Percentiles rank a stretch among this genome's conserved stretches.
These are phyloP conservation scores for Pantelozetes paolii DNA, from an alignment of 2,888 invertebrate genomes.

Conservation along the genomic window DNA sequence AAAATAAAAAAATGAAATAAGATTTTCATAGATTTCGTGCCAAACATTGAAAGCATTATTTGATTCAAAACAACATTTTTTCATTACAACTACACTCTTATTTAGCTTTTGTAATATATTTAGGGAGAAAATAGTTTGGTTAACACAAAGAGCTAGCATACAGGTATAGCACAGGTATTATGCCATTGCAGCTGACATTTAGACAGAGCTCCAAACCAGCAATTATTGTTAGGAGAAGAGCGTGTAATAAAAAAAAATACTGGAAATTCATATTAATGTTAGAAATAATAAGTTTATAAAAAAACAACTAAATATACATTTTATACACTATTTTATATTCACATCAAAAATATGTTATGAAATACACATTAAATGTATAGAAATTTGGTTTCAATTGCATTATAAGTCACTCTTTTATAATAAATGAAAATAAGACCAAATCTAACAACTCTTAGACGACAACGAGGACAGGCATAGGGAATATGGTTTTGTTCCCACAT, in stretches of 20 bases:
- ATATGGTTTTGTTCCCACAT: slow-evolving; percentile 27
- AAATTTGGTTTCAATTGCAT: not conserved
- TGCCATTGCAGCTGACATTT: slow-evolving; percentile 24
- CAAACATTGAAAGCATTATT: too few relatives aligned
- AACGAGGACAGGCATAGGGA: not conserved
- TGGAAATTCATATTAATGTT: not conserved
- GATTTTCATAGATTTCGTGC: too few relatives aligned
- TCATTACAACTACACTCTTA: not conserved
- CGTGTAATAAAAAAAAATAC: slow-evolving; percentile 13
- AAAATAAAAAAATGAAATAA: too few relatives aligned
- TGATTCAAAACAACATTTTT: too few relatives aligned
- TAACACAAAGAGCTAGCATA: slow-evolving; percentile 3
- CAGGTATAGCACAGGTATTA: slow-evolving; percentile 10
- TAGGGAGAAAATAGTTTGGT: not conserved
- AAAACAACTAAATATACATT: slow-evolving; percentile 19
- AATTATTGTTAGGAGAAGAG: slow-evolving; percentile 3
- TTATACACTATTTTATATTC: not conserved
- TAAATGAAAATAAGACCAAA: not conserved
- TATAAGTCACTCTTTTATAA: not conserved
- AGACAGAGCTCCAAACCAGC: slow-evolving; percentile 19
- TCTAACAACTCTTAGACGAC: not conserved
- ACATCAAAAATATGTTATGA: not conserved
- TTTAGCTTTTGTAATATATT: slow-evolving; percentile 1
- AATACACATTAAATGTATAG: not conserved
- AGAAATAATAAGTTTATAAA: slow-evolving; percentile 14